Evolutionary conservation across 2,113 vertebrate species (phyloP).

Genomic region (Uria aalge): DNA sequence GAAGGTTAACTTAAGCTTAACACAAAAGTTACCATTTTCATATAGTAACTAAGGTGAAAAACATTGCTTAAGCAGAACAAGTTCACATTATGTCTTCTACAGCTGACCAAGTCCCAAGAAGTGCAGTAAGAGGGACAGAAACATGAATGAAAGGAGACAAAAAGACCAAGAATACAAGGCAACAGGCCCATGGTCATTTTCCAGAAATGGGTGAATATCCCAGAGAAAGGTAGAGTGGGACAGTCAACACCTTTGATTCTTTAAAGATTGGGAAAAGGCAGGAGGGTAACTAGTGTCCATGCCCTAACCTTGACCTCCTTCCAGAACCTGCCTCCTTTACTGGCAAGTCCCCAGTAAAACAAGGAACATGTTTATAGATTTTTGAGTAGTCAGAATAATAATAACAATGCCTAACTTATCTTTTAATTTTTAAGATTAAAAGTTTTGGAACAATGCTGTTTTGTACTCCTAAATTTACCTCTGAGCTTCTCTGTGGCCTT

Average conservation of each 20-base stretch:
- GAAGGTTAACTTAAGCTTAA: not conserved
- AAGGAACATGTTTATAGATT: accelerated
- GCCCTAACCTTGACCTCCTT: not conserved
- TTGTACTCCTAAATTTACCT: not conserved
- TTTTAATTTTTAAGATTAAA: not conserved
- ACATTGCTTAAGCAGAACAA: not conserved
- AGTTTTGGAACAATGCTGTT: not conserved
- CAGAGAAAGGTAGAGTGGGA: not conserved
- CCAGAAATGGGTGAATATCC: not conserved
- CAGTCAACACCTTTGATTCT: not conserved
- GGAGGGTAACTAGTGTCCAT: not conserved
- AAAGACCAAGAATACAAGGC: not conserved
- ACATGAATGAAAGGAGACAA: not conserved
- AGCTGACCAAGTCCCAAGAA: not conserved
- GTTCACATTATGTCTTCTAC: not conserved
- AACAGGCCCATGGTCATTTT: accelerated
- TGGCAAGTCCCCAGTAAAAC: not conserved
- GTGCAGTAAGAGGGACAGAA: not conserved
- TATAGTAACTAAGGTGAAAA: not conserved
- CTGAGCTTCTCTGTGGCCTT: not conserved
- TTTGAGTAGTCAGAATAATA: not conserved
- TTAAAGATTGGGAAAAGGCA: not conserved
- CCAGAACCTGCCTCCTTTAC: not conserved
- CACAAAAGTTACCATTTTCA: not conserved
- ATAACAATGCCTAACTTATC: not conserved